Percentiles rank a stretch among this genome's conserved stretches.
These are phyloP conservation scores for Psittacula cyanocephala DNA, from an alignment of 2,113 vertebrate genomes.

Conservation along the genomic window DNA sequence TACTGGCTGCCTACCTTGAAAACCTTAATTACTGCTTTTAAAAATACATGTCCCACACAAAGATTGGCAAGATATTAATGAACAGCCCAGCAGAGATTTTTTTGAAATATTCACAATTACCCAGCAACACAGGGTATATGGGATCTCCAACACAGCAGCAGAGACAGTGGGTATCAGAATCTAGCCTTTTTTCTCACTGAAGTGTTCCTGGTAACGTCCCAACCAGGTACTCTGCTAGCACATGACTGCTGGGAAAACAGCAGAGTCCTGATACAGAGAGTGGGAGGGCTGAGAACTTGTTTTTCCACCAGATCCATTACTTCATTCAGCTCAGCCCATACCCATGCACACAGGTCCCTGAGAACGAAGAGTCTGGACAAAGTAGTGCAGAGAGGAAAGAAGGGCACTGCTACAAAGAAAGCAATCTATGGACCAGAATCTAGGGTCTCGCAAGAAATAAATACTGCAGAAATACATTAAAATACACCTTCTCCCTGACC, in stretches of 20 bases:
- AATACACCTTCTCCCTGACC: not conserved
- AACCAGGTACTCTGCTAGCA: not conserved
- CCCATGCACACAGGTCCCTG: not conserved
- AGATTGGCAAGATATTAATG: not conserved
- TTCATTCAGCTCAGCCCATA: not conserved
- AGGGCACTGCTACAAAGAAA: not conserved
- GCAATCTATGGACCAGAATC: not conserved
- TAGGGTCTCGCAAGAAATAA: not conserved
- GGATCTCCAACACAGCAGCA: not conserved
- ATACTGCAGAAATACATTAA: not conserved
- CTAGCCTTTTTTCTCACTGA: not conserved
- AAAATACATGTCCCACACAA: fast-evolving
- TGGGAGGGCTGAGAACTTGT: not conserved
- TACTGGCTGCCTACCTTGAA: not conserved
- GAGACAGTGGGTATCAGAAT: not conserved
- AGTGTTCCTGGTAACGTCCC: not conserved
- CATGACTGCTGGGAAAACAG: not conserved
- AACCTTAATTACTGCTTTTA: not conserved
- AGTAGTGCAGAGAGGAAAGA: not conserved
- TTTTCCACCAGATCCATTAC: not conserved
- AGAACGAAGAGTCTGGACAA: not conserved
- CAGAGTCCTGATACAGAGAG: not conserved
- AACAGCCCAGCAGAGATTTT: not conserved
- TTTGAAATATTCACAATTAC: not conserved
- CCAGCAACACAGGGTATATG: not conserved